Evolutionary conservation across 2,888 invertebrate species (phyloP), one percentile per base, ranked within the genome.

Genomic region (Ceriagrion tenellum): DNA sequence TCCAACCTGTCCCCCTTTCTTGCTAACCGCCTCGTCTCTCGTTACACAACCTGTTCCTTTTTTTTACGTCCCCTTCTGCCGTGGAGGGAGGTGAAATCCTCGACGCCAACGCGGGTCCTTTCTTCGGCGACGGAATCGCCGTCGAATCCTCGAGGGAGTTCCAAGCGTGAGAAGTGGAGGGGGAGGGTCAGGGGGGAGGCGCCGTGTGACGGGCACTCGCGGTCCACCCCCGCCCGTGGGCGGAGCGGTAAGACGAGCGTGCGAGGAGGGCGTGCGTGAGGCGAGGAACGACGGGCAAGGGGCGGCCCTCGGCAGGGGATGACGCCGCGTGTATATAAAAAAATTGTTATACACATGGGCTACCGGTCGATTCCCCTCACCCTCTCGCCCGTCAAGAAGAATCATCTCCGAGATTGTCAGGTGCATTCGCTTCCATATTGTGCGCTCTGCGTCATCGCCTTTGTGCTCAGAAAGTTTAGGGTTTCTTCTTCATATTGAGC

Each of bases 21-120:
- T 81, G 81, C 81, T 81, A 81, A 81, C 35, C 55, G 55, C n/a
- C 89, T 47, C 89, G 63, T 93, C 93, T 93, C 93, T 69, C 69
- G 59, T 93, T 93, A 93, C 93, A 93, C 93, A 93, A 93, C 93
- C 93, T 93, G 93, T 93, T 93, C 26, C 30, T 18, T 81, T 81
- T 81, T 81, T 81, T 81, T 81, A 10, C 20, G 59, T 91, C 91
- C 63, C 18, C 55, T 30, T 30, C 20, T 88, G 20, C 81, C 10
- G 55, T 40, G 55, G 89, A 8, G 47, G 55, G 40, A 20, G 55
- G n/a, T 55, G 89, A 47, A 81, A 47, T 89, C n/a, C 89, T 55
- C 55, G 16, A n/a, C 55, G n/a, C 13, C n/a, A 59, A 26, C 55
- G 47, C 55, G 89, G 40, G 55, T 10, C 26, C 89, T 89, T 55